Conservation (phyloP, 2,888 invertebrate species). For the Alloscopus bannaensis region DNA sequence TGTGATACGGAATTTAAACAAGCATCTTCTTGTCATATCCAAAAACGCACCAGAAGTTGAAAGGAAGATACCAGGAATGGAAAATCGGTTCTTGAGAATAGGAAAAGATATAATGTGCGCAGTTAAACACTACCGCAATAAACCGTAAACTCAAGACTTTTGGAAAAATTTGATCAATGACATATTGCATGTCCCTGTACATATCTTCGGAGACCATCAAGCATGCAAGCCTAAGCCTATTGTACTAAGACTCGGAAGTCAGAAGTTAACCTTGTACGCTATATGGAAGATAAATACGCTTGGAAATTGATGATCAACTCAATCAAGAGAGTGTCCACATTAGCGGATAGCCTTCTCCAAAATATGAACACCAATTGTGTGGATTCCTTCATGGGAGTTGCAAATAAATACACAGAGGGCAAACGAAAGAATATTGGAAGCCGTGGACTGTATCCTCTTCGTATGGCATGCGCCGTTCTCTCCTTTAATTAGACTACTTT, state of each 20-base stretch:
- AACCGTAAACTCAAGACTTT: neutral
- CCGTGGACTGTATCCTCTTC: neutral
- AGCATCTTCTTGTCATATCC: neutral
- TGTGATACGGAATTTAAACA: conserved; percentile 13
- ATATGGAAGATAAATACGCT: neutral
- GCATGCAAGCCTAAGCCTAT: conserved; percentile 12
- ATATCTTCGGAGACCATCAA: conserved; percentile 26
- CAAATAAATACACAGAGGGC: conserved; percentile 18
- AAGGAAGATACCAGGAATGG: neutral
- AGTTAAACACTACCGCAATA: neutral
- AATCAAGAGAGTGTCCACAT: conserved; percentile 5
- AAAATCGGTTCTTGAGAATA: neutral
- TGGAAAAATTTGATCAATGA: neutral
- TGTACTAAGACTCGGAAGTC: neutral
- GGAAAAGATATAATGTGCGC: neutral
- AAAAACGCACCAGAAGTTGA: conserved; percentile 2
- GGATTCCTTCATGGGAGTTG: conserved; percentile 39
- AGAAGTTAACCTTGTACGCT: neutral
- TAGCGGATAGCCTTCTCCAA: conserved; percentile 27
- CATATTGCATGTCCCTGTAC: conserved; percentile 9
- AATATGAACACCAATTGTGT: conserved; percentile 27
- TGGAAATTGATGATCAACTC: neutral
- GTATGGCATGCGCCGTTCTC: neutral
- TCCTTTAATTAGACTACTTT: conserved; percentile 19
- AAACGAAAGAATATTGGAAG: conserved; percentile 46